A percentile compares a stretch with the other conserved stretches of the same genome.
phyloP scores from a whole-genome alignment of 2,797 vertebrate genomes.

The Epinephelus coioides region DNA sequence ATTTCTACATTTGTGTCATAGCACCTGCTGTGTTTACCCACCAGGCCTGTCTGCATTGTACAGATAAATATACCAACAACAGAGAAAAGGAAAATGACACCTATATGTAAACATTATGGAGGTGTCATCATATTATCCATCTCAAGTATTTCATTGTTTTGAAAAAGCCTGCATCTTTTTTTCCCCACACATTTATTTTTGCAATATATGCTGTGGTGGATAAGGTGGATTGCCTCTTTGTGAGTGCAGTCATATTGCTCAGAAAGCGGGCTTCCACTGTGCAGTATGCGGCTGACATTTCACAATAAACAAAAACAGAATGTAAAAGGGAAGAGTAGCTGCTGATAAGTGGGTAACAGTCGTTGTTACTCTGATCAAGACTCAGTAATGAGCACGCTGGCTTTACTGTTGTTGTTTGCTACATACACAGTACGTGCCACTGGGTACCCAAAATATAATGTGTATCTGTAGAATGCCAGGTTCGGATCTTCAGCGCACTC shows the following conservation, averaged over 20 bases:
- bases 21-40: background rate
- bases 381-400: background rate
- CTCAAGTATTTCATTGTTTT: background rate
- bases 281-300: constrained; percentile 10
- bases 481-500: background rate
- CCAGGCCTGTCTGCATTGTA: background rate
- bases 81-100: constrained; percentile 1
- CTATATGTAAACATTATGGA: background rate
- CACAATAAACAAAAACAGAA: constrained; percentile 25
- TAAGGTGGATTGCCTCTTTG: constrained; percentile 10
- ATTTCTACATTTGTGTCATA: constrained; percentile 12
- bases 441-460: background rate
- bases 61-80: constrained; percentile 2
- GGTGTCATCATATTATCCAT: constrained; percentile 12
- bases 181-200: constrained; percentile 19
- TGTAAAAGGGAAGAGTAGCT: constrained; percentile 12
- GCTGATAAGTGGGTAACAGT: background rate
- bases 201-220: background rate
- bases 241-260: constrained; percentile 1
- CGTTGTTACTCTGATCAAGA: constrained; percentile 7
- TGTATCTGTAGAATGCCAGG: background rate
- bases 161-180: constrained; percentile 18
- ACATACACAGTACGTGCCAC: background rate
- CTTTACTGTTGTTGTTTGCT: constrained; percentile 9
- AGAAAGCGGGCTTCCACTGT: constrained; percentile 3